A percentile compares a stretch with the other conserved stretches of the same genome.
Conservation (phyloP, 2,113 vertebrate genomes). For the Chloropsis cyanopogon region DNA sequence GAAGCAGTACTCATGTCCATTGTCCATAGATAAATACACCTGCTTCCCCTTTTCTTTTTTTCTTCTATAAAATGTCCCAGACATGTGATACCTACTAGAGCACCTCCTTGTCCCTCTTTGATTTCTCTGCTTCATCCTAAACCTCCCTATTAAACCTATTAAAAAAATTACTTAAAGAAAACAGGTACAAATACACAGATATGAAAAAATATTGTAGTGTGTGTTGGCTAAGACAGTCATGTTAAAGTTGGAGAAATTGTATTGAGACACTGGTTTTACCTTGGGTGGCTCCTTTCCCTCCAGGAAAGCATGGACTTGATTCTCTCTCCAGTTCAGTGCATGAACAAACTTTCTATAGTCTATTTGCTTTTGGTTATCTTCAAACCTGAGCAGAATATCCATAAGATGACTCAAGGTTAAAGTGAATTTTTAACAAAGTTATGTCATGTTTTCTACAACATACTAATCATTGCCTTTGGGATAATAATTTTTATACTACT, state of each 20-base stretch:
- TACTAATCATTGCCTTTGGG: neutral
- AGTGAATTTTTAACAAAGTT: neutral
- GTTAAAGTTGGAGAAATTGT: neutral
- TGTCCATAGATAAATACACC: neutral
- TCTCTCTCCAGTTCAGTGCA: conserved; percentile 83
- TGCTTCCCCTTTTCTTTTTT: neutral
- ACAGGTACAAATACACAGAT: neutral
- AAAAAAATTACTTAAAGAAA: neutral
- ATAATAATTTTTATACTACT: neutral
- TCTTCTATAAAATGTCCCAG: neutral
- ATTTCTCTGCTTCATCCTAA: neutral
- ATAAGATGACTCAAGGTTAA: neutral
- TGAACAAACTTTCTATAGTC: conserved; percentile 80
- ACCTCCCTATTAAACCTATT: neutral
- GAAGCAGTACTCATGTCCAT: neutral
- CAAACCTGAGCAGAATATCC: conserved; percentile 68
- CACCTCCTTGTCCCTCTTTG: neutral
- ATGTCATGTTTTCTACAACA: neutral
- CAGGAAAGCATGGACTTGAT: conserved; percentile 56
- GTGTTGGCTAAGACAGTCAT: neutral
- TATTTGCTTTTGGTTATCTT: conserved; percentile 73
- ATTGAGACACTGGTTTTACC: conserved; percentile 66
- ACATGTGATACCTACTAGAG: neutral
- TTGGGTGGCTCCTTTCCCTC: conserved; percentile 45
- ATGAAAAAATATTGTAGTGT: neutral